phyloP scores from a whole-genome alignment of 2,797 vertebrate species.

The Chelidonichthys spinosus region DNA sequence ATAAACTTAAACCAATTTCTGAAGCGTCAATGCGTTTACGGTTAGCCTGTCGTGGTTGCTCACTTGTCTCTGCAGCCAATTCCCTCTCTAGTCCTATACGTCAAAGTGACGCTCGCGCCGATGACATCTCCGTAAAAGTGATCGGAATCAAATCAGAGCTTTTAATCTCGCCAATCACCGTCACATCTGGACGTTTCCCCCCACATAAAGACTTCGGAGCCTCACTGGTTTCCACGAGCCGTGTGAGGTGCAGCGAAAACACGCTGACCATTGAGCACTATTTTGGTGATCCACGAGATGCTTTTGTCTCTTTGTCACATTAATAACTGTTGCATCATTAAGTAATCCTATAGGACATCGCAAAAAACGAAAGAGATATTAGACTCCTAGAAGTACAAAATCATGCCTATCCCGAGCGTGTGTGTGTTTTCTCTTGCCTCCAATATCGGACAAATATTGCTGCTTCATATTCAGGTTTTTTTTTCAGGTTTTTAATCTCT shows the following conservation, averaged over 20 bases:
- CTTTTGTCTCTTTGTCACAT: background rate
- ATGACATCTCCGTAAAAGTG: conserved; percentile 78
- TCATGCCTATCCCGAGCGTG: background rate
- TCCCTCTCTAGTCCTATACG: conserved; percentile 68
- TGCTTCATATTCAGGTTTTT: background rate
- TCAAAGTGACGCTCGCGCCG: conserved; percentile 73
- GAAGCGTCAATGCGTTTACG: conserved; percentile 81
- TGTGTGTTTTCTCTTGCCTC: background rate
- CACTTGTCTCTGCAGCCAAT: conserved; percentile 54
- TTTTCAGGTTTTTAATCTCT: background rate
- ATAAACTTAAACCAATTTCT: conserved; percentile 85
- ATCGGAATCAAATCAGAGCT: conserved; percentile 82
- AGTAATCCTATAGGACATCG: background rate
- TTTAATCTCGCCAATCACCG: conserved; percentile 81
- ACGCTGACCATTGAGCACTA: background rate
- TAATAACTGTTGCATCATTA: background rate
- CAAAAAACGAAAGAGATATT: background rate
- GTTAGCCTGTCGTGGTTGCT: conserved; percentile 66
- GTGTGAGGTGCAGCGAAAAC: background rate
- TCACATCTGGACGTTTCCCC: conserved; percentile 73
- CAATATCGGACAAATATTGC: background rate
- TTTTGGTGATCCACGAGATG: background rate
- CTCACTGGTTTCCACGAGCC: conserved; percentile 22
- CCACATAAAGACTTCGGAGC: conserved; percentile 73
- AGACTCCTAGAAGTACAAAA: background rate